Evolutionary conservation across 1,140 invertebrate species (phyloP), one percentile per base, ranked within the genome.

Genomic region (Drosophila repletoides): DNA sequence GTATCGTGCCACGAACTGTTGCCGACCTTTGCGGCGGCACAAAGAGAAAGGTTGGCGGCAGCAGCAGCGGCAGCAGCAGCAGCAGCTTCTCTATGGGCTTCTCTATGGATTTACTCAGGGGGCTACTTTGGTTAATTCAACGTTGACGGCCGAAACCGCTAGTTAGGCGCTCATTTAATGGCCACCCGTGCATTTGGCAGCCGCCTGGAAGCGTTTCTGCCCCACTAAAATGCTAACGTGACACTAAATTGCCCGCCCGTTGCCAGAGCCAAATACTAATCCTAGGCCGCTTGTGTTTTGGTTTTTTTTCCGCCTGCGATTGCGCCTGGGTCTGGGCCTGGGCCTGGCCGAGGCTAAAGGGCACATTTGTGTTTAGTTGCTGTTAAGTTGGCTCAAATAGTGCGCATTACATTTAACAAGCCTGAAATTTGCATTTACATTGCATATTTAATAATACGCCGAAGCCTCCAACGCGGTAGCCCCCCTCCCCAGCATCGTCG

Each of bases 351-450:
- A 70, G 77, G 79, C 79, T 84, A 83, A 83, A 83, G 79, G 79
- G 79, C 79, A 84, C 60, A 79, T 74, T 84, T 83, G 74, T 79
- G 22, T 59, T 73, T 51, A 34, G 48, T 48, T 63, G 51, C 38
- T 48, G 28, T 55, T 40, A 45, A 70, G 59, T 28, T 31, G 33
- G 21, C 49, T 40, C 73, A 80, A 80, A 81, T 80, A 76, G 79
- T 69, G 64, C 65, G 66, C 70, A 83, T 83, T 83, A 84, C 58
- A 74, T 84, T 83, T 83, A 83, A 83, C 79, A 83, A 83, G 79
- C 79, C 12, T 10, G 14, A 63, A 68, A 81, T 70, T 83, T 66
- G 63, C 63, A 60, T 59, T 66, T 67, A 46, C 63, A 66, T 51
- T 70, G 64, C 77, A 83, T 83, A 83, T 81, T 81, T 83, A 81